These are phyloP conservation scores for Cantharis rustica DNA, from an alignment of 2,888 invertebrate genomes.

Conservation along the genomic window DNA sequence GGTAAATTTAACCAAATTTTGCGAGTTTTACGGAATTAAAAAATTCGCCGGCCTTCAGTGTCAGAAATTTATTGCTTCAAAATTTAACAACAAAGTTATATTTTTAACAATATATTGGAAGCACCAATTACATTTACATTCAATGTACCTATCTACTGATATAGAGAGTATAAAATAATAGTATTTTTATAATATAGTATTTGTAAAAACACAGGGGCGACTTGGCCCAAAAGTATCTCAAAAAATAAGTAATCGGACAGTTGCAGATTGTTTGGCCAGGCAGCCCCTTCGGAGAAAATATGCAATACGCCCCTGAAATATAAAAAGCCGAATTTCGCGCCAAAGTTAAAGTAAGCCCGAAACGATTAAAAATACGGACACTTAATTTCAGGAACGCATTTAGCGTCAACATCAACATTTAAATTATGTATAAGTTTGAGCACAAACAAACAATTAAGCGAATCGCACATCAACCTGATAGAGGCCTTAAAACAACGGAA, in stretches of 20 bases:
- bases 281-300: neutral
- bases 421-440: neutral
- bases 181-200: neutral
- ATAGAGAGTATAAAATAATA: neutral
- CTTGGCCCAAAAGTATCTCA: neutral
- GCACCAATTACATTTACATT: constrained; percentile 17
- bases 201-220: neutral
- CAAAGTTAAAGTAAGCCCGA: no score
- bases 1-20: neutral
- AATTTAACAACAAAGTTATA: constrained; percentile 8
- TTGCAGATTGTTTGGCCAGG: neutral
- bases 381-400: neutral
- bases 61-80: constrained; percentile 16
- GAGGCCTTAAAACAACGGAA: neutral
- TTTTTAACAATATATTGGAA: constrained; percentile 20
- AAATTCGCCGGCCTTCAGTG: neutral
- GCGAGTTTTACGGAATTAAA: neutral
- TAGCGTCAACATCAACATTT: neutral
- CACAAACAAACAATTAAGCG: neutral
- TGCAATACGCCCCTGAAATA: neutral
- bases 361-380: neutral
- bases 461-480: neutral
- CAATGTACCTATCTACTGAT: neutral
- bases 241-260: neutral
- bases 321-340: no score